Percentiles rank a stretch among this genome's conserved stretches.
phyloP scores from a whole-genome alignment of 2,113 vertebrate genomes.

The Excalfactoria chinensis region DNA sequence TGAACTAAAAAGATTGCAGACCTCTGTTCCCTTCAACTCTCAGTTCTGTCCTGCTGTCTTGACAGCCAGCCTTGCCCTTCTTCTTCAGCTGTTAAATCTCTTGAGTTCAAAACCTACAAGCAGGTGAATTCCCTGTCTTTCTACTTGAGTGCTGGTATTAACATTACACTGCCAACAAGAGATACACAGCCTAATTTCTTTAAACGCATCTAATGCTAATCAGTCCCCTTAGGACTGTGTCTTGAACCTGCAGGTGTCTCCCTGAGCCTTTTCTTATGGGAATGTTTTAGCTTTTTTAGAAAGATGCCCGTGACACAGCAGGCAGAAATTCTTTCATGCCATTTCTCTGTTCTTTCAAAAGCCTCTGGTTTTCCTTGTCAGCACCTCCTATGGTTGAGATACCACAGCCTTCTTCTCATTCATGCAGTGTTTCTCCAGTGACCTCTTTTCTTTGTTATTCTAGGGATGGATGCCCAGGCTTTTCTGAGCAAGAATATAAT shows the following conservation, averaged over 20 bases:
- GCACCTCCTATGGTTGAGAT: not conserved
- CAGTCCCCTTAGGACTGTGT: not conserved
- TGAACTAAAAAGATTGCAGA: not conserved
- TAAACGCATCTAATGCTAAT: not conserved
- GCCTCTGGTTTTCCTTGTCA: not conserved
- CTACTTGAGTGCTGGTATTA: not conserved
- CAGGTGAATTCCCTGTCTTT: not conserved
- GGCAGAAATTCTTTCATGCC: not conserved
- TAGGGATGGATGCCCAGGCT: constrained; percentile 54
- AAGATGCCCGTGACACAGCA: fast-evolving
- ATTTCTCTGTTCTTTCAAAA: not conserved
- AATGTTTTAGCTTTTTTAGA: not conserved
- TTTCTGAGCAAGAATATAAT: constrained; percentile 53
- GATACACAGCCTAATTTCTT: not conserved
- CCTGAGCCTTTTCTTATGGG: not conserved
- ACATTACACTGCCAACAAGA: not conserved
- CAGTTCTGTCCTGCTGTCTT: not conserved
- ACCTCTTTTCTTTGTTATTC: constrained; percentile 51
- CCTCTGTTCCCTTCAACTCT: not conserved
- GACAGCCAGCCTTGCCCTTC: not conserved
- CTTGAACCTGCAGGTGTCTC: not conserved
- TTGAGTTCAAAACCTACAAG: not conserved
- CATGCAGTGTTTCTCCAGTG: constrained; percentile 14
- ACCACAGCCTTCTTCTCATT: constrained; percentile 1
- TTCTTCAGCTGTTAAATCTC: not conserved